These are phyloP conservation scores for Argya squamiceps DNA, from an alignment of 2,797 vertebrate species.

Conservation along the genomic window DNA sequence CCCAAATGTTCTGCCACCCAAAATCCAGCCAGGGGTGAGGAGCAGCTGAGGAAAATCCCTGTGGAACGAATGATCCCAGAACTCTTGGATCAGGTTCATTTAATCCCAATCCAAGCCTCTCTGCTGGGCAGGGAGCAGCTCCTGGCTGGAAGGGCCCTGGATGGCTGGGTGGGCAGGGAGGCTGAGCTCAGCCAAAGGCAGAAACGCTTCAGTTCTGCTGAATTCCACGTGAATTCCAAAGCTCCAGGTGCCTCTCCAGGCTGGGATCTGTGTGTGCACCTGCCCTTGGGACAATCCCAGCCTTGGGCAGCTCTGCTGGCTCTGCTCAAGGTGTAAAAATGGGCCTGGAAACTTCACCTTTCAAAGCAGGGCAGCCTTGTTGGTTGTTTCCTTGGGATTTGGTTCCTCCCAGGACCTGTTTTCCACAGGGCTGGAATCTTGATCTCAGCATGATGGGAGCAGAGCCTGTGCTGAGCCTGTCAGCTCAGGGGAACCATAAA, in stretches of 20 bases:
- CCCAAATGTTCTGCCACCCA: not conserved
- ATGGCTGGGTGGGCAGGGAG: not conserved
- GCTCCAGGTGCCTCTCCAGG: not conserved
- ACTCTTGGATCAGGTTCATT: not conserved
- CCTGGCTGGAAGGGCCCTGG: not conserved
- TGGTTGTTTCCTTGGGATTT: not conserved
- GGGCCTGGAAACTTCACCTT: not conserved
- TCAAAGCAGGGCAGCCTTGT: not conserved
- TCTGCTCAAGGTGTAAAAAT: fast-evolving
- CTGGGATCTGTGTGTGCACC: not conserved
- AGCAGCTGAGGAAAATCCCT: not conserved
- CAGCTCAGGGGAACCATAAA: conserved; percentile 4
- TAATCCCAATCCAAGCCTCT: not conserved
- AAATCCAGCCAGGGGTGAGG: not conserved
- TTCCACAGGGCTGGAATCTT: not conserved
- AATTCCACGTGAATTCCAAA: not conserved
- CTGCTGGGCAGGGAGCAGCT: not conserved
- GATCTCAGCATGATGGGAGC: not conserved
- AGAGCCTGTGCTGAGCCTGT: not conserved
- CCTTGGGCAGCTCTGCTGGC: not conserved
- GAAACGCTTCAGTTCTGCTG: not conserved
- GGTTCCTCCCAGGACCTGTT: not conserved
- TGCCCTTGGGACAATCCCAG: not conserved
- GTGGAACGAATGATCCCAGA: not conserved
- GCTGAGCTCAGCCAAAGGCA: not conserved